phyloP scores from a whole-genome alignment of 2,888 invertebrate species.

The Epiblema foenella region DNA sequence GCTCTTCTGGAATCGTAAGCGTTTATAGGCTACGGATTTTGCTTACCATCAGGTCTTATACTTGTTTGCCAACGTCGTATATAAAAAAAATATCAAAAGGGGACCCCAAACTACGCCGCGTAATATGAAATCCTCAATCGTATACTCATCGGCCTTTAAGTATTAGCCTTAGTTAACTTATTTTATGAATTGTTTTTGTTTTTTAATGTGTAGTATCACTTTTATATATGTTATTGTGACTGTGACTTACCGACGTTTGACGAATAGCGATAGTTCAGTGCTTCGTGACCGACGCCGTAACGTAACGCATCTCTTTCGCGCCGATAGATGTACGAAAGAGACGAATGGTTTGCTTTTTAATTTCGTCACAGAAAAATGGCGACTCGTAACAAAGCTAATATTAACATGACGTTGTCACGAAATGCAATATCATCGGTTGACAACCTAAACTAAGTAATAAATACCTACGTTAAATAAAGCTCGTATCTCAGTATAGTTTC shows the following conservation, averaged over 20 bases:
- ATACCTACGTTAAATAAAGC: too few relatives aligned
- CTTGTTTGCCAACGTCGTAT: too few relatives aligned
- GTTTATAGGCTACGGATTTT: too few relatives aligned
- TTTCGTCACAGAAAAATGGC: too few relatives aligned
- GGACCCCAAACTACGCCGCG: neutral
- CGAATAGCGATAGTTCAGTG: neutral
- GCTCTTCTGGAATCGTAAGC: too few relatives aligned
- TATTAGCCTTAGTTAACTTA: constrained; percentile 31
- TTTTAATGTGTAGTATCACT: constrained; percentile 13
- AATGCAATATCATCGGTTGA: too few relatives aligned
- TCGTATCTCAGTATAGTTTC: too few relatives aligned
- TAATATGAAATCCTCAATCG: constrained; percentile 15
- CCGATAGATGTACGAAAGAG: neutral
- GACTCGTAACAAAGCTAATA: too few relatives aligned
- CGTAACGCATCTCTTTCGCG: neutral
- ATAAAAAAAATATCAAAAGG: neutral
- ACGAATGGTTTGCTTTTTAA: neutral
- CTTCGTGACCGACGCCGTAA: neutral
- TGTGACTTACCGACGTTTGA: neutral
- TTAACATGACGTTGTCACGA: too few relatives aligned
- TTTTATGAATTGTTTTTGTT: constrained; percentile 33
- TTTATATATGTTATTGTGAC: neutral
- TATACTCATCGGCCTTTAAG: constrained; percentile 37
- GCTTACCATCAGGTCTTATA: too few relatives aligned
- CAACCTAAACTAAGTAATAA: too few relatives aligned